Evolutionary conservation across 1,140 invertebrate species (phyloP).

Genomic region (Patella vulgata): DNA sequence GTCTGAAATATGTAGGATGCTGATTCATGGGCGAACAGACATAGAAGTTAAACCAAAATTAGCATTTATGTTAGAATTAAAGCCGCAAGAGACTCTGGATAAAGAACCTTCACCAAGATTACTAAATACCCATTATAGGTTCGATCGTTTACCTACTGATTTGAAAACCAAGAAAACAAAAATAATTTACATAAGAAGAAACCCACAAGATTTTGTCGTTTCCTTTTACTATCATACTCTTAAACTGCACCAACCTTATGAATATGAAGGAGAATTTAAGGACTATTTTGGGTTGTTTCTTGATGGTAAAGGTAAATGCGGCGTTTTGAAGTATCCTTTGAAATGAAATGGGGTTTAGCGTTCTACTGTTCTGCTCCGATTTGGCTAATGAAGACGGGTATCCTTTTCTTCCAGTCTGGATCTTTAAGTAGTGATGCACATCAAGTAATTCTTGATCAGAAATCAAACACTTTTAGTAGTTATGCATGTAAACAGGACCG

Average conservation of each 20-base stretch:
- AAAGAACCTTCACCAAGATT: slow-evolving; percentile 26
- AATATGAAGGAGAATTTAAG: slow-evolving; percentile 42
- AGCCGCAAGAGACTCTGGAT: background rate
- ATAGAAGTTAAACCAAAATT: slow-evolving; percentile 5
- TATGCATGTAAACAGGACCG: too few species aligned
- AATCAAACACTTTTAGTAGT: too few species aligned
- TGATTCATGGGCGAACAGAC: slow-evolving; percentile 2
- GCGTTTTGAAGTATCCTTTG: too few species aligned
- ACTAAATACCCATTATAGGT: slow-evolving; percentile 29
- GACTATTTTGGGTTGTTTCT: slow-evolving; percentile 42
- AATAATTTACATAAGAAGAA: slow-evolving; percentile 31
- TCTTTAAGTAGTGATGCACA: too few species aligned
- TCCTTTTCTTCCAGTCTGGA: too few species aligned
- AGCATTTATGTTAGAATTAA: slow-evolving; percentile 17
- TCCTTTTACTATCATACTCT: slow-evolving; percentile 42
- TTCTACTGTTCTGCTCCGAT: too few species aligned
- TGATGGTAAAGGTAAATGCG: slow-evolving; percentile 46
- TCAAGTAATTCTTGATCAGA: too few species aligned
- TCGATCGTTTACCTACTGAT: slow-evolving; percentile 25
- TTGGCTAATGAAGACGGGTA: too few species aligned
- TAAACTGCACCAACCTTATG: slow-evolving; percentile 32
- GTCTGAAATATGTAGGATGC: slow-evolving; percentile 39
- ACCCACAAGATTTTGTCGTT: slow-evolving; percentile 46
- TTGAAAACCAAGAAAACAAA: slow-evolving; percentile 24
- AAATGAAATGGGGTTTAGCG: too few species aligned